A percentile compares a stretch with the other conserved stretches of the same genome.
These are phyloP conservation scores for Anadara kagoshimensis DNA, from an alignment of 1,140 invertebrate genomes.

Conservation along the genomic window DNA sequence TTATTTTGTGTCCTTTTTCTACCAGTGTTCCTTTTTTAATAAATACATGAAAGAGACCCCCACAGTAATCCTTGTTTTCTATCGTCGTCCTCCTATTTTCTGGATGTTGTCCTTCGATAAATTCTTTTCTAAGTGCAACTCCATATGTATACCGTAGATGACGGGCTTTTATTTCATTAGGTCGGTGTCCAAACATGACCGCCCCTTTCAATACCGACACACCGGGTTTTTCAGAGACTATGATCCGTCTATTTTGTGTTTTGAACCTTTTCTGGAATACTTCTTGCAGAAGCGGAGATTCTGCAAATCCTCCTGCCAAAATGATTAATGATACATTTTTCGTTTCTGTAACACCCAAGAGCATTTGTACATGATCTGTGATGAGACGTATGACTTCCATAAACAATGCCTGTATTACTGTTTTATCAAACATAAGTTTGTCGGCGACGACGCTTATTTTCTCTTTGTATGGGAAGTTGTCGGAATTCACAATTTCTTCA, in stretches of 20 bases:
- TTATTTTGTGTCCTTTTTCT: neutral
- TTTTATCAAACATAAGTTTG: slow-evolving; percentile 26
- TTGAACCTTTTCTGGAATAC: slow-evolving; percentile 5
- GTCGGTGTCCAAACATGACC: slow-evolving; percentile 33
- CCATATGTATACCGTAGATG: slow-evolving; percentile 23
- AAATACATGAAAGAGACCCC: neutral
- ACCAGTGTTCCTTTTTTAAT: neutral
- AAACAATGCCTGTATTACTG: slow-evolving; percentile 21
- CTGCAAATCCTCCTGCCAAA: slow-evolving; percentile 34
- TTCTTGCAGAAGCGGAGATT: slow-evolving; percentile 13
- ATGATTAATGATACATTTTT: slow-evolving; percentile 11
- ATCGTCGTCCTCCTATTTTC: neutral
- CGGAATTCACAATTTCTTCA: neutral
- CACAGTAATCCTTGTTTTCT: neutral
- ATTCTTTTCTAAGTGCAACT: neutral
- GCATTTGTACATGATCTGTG: neutral
- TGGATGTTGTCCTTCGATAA: slow-evolving; percentile 1
- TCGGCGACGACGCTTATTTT: neutral
- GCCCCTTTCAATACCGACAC: slow-evolving; percentile 31
- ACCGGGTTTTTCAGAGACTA: slow-evolving; percentile 16
- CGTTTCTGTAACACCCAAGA: slow-evolving; percentile 1
- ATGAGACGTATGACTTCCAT: slow-evolving; percentile 5
- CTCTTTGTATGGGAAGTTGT: neutral
- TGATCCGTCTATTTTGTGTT: neutral
- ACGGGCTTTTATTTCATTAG: slow-evolving; percentile 9